A percentile compares a stretch with the other conserved stretches of the same genome.
phyloP scores from a whole-genome alignment of 2,113 vertebrate species.

The Panthera leo region DNA sequence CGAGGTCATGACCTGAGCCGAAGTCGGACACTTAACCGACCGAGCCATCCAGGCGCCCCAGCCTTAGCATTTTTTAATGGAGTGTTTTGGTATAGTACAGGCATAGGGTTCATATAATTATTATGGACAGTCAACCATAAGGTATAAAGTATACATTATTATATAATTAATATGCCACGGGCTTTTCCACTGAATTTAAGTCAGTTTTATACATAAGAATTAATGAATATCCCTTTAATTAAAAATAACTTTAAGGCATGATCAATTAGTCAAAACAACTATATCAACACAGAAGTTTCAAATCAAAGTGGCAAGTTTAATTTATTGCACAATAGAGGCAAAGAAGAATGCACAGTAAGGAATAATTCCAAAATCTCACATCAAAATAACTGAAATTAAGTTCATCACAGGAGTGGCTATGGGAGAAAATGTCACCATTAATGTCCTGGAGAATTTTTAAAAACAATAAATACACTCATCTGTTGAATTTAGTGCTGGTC shows the following conservation, averaged over 20 bases:
- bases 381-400: conserved; percentile 48
- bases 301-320: conserved; percentile 18
- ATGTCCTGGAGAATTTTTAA: conserved; percentile 19
- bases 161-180: background rate
- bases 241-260: conserved; percentile 35
- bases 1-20: no score
- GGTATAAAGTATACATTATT: background rate
- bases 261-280: conserved; percentile 51
- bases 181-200: background rate
- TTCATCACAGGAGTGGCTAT: background rate
- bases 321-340: conserved; percentile 5
- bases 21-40: no score
- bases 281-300: conserved; percentile 27
- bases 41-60: background rate
- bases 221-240: conserved; percentile 43
- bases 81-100: background rate
- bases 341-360: background rate
- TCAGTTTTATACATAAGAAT: background rate
- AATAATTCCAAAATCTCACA: conserved; percentile 35
- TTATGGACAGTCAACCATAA: background rate
- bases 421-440: conserved; percentile 8
- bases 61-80: background rate
- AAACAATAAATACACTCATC: background rate
- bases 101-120: background rate
- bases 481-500: background rate